Conservation (phyloP, 2,888 invertebrate genomes). For the Zygothrica quintamaculata region DNA sequence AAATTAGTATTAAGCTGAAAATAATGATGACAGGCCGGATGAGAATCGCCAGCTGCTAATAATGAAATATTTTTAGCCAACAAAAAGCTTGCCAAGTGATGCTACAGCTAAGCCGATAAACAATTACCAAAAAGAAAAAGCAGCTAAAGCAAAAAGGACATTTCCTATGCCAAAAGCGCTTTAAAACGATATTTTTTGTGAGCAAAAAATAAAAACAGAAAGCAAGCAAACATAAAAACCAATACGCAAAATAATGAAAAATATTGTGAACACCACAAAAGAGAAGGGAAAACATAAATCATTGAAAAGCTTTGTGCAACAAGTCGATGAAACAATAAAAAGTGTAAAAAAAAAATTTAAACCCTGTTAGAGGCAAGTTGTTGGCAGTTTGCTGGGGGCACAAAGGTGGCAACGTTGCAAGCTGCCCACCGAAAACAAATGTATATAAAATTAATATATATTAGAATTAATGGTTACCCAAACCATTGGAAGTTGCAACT, state of each 20-base stretch:
- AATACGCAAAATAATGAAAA: conserved; percentile 52
- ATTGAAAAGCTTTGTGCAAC: conserved; percentile 75
- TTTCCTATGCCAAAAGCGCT: conserved; percentile 35
- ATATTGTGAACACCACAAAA: conserved; percentile 41
- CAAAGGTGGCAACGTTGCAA: conserved; percentile 21
- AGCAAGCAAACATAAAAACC: conserved; percentile 28
- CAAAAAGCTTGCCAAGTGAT: conserved; percentile 22
- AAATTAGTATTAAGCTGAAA: conserved; percentile 74
- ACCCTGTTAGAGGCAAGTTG: conserved; percentile 24
- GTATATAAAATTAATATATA: conserved; percentile 74
- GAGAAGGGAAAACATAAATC: conserved; percentile 68
- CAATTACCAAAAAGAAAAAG: conserved; percentile 48
- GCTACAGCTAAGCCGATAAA: conserved; percentile 43
- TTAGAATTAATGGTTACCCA: conserved; percentile 67
- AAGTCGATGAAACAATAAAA: conserved; percentile 77
- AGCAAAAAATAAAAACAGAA: conserved; percentile 6
- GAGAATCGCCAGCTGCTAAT: conserved; percentile 74
- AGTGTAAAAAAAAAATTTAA: too few species aligned
- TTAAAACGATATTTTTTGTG: conserved; percentile 41
- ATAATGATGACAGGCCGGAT: conserved; percentile 69
- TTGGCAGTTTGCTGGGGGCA: background rate
- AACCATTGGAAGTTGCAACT: background rate
- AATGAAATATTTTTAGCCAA: conserved; percentile 48
- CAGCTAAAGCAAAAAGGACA: conserved; percentile 2
- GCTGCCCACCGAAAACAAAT: conserved; percentile 62